These are phyloP conservation scores for Pseudococcus viburni DNA, from an alignment of 2,888 invertebrate species.

Conservation along the genomic window DNA sequence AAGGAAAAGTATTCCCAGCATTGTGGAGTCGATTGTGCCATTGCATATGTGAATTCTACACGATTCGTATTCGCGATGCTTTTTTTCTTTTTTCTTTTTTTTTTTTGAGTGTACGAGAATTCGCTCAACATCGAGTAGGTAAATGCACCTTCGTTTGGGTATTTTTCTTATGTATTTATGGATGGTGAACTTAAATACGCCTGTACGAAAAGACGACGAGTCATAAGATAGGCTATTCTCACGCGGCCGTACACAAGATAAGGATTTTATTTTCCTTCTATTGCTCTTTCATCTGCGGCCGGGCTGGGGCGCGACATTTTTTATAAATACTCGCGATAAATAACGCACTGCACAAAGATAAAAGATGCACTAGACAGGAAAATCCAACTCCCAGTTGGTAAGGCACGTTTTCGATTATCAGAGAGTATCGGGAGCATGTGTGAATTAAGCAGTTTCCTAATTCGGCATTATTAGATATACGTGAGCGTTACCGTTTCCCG, in stretches of 20 bases:
- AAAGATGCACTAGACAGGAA: slow-evolving; percentile 54
- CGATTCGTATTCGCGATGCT: neutral
- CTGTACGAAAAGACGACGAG: neutral
- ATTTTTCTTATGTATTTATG: neutral
- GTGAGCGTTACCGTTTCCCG: slow-evolving; percentile 25
- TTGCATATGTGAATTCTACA: no score
- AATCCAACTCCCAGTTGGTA: slow-evolving; percentile 41
- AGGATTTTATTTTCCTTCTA: neutral
- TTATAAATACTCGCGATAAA: slow-evolving; percentile 38
- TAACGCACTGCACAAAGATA: slow-evolving; percentile 33
- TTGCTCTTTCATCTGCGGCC: neutral
- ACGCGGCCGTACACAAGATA: neutral
- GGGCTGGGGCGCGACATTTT: neutral
- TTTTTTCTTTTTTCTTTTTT: neutral
- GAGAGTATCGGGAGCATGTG: slow-evolving; percentile 37
- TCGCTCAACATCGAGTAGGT: neutral
- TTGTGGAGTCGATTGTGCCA: neutral
- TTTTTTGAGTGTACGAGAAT: neutral
- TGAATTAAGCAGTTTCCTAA: slow-evolving; percentile 56
- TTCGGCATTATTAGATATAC: slow-evolving; percentile 52
- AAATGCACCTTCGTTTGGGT: neutral
- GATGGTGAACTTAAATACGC: no score
- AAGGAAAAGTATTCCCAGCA: neutral
- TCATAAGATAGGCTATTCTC: neutral
- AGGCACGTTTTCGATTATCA: slow-evolving; percentile 48